phyloP scores from a whole-genome alignment of 1,140 invertebrate species.

The Meloidogyne chitwoodi region DNA sequence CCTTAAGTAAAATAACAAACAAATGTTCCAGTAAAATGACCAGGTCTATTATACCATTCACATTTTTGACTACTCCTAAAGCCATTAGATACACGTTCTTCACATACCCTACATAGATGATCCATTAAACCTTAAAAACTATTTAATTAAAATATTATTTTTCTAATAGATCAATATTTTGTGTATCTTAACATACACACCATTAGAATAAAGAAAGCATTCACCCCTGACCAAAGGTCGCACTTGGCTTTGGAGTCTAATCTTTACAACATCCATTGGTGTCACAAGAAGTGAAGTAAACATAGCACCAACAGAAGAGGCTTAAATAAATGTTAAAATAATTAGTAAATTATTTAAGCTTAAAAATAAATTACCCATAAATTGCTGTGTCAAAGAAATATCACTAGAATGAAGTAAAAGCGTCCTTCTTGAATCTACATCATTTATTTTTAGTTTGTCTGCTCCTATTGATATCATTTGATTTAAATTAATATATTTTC shows the following conservation, averaged over 20 bases:
- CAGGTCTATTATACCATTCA: constrained; percentile 69
- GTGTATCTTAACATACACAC: constrained; percentile 58
- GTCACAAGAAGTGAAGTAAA: constrained; percentile 71
- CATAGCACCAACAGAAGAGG: constrained; percentile 45
- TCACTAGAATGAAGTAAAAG: background rate
- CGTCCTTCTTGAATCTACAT: background rate
- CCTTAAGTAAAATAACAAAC: constrained; percentile 65
- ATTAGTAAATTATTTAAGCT: too few species aligned
- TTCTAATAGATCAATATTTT: too few species aligned
- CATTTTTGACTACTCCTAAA: constrained; percentile 31
- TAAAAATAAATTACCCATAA: too few species aligned
- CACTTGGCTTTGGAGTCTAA: constrained; percentile 87
- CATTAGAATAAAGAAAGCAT: constrained; percentile 95
- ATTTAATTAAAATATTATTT: too few species aligned
- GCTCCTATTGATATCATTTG: background rate
- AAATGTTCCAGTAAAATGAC: constrained; percentile 82
- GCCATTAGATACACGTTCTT: constrained; percentile 62
- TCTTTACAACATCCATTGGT: constrained; percentile 96
- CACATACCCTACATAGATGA: constrained; percentile 79
- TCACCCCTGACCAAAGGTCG: constrained; percentile 76
- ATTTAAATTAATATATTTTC: background rate
- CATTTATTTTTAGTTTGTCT: background rate
- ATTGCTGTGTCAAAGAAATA: constrained; percentile 12
- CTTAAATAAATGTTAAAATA: constrained; percentile 21
- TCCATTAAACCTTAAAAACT: constrained; percentile 77